Conservation (phyloP, 2,113 vertebrate species). For the Numida meleagris region DNA sequence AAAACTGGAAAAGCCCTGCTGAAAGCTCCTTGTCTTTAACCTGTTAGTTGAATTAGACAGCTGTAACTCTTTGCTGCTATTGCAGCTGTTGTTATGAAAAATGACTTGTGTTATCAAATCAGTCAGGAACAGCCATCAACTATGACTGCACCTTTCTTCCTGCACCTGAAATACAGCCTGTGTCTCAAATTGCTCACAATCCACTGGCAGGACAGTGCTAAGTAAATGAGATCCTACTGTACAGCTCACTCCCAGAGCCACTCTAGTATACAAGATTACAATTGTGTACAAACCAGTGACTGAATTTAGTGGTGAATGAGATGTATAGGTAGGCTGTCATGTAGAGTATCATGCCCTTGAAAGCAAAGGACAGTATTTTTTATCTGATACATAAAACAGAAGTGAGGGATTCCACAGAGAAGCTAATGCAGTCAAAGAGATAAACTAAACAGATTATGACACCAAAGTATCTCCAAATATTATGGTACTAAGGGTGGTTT, state of each 20-base stretch:
- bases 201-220: background rate
- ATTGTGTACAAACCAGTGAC: background rate
- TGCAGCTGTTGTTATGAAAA: conserved; percentile 1
- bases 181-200: background rate
- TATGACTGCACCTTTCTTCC: background rate
- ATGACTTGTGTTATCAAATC: background rate
- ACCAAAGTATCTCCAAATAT: background rate
- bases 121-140: background rate
- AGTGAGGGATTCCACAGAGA: background rate
- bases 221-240: background rate
- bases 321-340: background rate
- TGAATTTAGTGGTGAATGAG: background rate
- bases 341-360: background rate
- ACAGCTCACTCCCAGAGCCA: background rate
- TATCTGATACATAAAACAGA: background rate
- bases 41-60: background rate
- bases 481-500: background rate
- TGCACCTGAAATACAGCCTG: background rate
- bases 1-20: background rate
- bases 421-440: background rate
- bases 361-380: background rate
- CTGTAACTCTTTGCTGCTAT: background rate
- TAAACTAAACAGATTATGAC: background rate
- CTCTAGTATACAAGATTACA: background rate
- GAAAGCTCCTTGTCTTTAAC: background rate